phyloP scores from a whole-genome alignment of 1,140 invertebrate species.

The Leptoteleia sp. region DNA sequence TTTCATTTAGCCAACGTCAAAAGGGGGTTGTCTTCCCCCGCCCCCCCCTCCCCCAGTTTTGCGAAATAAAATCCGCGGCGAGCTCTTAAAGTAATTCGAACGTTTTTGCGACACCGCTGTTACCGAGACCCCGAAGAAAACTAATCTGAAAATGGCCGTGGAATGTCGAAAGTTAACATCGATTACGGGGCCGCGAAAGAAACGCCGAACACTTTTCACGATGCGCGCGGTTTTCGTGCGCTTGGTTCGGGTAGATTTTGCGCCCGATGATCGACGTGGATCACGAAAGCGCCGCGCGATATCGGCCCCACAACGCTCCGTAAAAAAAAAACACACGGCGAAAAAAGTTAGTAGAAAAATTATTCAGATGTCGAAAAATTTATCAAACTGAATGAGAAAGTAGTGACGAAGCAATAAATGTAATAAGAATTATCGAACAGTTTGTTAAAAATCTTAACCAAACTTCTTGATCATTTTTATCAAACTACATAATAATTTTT shows the following conservation, averaged over 20 bases:
- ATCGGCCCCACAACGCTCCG: too few relatives aligned
- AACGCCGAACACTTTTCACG: slow-evolving; percentile 22
- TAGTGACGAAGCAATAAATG: too few relatives aligned
- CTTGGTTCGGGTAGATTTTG: slow-evolving; percentile 30
- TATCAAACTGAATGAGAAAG: too few relatives aligned
- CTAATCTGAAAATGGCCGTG: slow-evolving; percentile 63
- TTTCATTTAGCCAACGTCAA: neutral
- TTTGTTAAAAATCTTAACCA: too few relatives aligned
- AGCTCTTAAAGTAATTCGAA: slow-evolving; percentile 52
- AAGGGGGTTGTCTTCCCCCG: too few relatives aligned
- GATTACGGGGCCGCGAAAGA: slow-evolving; percentile 36
- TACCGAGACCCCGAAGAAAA: slow-evolving; percentile 37
- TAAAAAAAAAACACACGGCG: too few relatives aligned
- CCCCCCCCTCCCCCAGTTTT: too few relatives aligned
- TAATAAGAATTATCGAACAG: too few relatives aligned
- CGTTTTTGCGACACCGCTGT: slow-evolving; percentile 36
- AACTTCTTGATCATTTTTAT: too few relatives aligned
- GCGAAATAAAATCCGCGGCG: slow-evolving; percentile 19
- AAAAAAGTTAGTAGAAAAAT: too few relatives aligned
- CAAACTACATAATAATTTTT: too few relatives aligned
- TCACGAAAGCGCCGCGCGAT: slow-evolving; percentile 24
- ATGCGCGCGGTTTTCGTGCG: slow-evolving; percentile 2
- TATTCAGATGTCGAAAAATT: too few relatives aligned
- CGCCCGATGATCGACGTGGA: slow-evolving; percentile 34
- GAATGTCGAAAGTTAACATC: slow-evolving; percentile 53